Conservation (phyloP, 1,140 invertebrate species). For the Potamilus streckersoni region DNA sequence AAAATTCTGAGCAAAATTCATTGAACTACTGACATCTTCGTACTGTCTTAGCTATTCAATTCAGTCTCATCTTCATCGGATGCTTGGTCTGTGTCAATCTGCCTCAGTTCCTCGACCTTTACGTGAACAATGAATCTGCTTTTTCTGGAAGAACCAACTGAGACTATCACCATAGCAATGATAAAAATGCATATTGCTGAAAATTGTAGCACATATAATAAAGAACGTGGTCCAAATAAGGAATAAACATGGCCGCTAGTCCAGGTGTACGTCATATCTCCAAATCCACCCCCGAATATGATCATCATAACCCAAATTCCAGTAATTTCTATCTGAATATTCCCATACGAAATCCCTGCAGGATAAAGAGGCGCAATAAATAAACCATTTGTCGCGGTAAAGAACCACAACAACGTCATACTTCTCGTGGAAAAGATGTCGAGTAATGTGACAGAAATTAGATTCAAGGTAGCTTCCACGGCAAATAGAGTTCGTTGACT, state of each 20-base stretch:
- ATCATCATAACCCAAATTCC: constrained; percentile 22
- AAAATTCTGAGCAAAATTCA: no score
- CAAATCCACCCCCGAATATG: constrained; percentile 11
- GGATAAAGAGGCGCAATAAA: constrained; percentile 28
- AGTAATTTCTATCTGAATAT: constrained; percentile 24
- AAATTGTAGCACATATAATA: constrained; percentile 16
- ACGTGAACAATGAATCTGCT: no score
- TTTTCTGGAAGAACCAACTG: no score
- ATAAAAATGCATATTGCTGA: constrained; percentile 11
- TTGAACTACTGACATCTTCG: no score
- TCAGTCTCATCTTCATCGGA: no score
- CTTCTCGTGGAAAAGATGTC: constrained; percentile 18
- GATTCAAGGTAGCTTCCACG: constrained; percentile 10
- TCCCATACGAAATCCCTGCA: constrained; percentile 17
- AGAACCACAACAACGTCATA: constrained; percentile 13
- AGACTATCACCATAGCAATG: constrained; percentile 1
- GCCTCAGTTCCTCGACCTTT: no score
- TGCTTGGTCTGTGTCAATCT: no score
- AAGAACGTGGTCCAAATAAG: constrained; percentile 15
- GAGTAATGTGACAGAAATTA: constrained; percentile 12
- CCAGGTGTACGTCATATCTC: constrained; percentile 22
- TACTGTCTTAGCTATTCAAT: no score
- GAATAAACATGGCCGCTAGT: constrained; percentile 18
- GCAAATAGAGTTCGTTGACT: constrained; percentile 17
- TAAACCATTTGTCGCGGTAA: constrained; percentile 16